Evolutionary conservation across 2,888 invertebrate genomes (phyloP).

Genomic region (Lasioglossum morio): DNA sequence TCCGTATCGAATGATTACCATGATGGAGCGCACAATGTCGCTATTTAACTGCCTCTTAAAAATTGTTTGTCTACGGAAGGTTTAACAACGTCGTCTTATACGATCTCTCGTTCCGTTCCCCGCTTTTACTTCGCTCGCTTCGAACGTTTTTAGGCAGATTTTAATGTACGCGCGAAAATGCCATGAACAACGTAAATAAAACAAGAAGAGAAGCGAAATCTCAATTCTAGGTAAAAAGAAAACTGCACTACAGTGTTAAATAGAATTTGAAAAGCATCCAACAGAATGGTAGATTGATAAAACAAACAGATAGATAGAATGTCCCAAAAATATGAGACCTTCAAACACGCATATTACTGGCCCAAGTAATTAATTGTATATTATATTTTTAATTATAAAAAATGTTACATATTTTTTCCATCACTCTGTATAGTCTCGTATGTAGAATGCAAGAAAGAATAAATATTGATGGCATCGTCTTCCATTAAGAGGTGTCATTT

Average conservation of each 20-base stretch:
- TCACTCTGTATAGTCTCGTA: no score
- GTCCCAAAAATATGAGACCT: no score
- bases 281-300: no score
- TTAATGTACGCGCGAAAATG: conserved; percentile 54
- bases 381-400: background rate
- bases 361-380: no score
- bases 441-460: no score
- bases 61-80: conserved; percentile 79
- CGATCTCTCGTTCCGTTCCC: conserved; percentile 56
- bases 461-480: no score
- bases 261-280: background rate
- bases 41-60: conserved; percentile 78
- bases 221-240: background rate
- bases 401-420: no score
- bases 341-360: no score
- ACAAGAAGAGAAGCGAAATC: background rate
- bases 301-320: no score
- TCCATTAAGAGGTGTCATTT: no score
- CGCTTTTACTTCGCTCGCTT: conserved; percentile 57
- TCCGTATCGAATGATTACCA: conserved; percentile 62
- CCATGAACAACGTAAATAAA: background rate
- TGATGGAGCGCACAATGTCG: conserved; percentile 67
- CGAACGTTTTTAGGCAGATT: conserved; percentile 60
- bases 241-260: background rate
- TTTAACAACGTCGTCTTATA: conserved; percentile 64